These are phyloP conservation scores for Elaphurus davidianus DNA, from an alignment of 2,113 vertebrate genomes.

Conservation along the genomic window DNA sequence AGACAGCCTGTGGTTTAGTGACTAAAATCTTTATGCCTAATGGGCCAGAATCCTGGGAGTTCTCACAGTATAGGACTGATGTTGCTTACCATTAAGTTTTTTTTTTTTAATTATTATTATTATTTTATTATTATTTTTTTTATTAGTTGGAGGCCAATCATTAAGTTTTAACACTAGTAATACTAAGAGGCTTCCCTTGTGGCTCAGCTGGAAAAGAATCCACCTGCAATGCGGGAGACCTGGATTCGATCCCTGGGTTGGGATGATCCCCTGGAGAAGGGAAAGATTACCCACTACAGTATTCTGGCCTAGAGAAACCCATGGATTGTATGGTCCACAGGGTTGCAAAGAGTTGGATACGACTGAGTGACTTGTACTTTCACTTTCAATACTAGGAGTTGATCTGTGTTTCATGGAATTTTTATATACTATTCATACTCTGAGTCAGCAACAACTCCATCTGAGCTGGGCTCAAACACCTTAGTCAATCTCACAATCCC, in stretches of 20 bases:
- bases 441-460: neutral
- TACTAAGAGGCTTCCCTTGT: neutral
- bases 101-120: no score
- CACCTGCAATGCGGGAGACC: fast-evolving
- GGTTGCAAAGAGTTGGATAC: neutral
- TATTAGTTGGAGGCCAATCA: no score
- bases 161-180: neutral
- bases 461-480: neutral
- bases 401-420: neutral
- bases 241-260: neutral
- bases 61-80: neutral
- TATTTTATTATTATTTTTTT: no score
- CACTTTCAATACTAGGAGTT: neutral
- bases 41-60: neutral
- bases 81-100: neutral
- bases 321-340: neutral
- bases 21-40: neutral
- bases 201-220: neutral
- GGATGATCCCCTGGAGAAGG: neutral
- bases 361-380: neutral
- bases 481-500: neutral
- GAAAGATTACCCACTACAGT: neutral
- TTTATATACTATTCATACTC: neutral
- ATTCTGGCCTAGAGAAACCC: neutral
- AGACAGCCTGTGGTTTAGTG: neutral